Conservation (phyloP, 1,140 invertebrate species). For the Berghia stephanieae region DNA sequence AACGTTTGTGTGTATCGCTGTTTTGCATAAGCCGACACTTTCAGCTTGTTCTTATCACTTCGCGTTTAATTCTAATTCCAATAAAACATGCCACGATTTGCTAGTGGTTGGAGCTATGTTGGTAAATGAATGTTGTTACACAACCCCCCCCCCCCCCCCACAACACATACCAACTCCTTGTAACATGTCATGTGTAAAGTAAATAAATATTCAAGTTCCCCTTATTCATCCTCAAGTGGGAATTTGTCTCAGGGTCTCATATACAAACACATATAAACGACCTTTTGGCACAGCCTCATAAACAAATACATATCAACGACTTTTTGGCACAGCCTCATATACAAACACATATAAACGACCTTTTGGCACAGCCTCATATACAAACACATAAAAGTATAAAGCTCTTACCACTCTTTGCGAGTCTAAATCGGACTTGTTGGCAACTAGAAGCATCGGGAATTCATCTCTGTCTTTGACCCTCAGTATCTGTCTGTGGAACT, state of each 20-base stretch:
- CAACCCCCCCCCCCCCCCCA: too few species aligned
- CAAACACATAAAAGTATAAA: neutral
- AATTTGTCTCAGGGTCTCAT: neutral
- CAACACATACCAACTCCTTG: too few species aligned
- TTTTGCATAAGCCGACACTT: too few species aligned
- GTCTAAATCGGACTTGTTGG: constrained; percentile 95
- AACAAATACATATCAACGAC: constrained; percentile 5
- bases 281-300: neutral
- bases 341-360: neutral
- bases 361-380: neutral
- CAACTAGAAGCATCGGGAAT: constrained; percentile 96
- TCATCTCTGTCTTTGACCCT: constrained; percentile 72
- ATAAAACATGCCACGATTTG: too few species aligned
- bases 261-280: neutral
- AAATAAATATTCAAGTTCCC: neutral
- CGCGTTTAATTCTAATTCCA: too few species aligned
- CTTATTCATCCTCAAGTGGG: neutral
- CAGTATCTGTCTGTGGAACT: constrained; percentile 92
- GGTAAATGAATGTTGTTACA: too few species aligned
- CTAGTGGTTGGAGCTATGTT: too few species aligned
- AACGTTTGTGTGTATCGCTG: too few species aligned
- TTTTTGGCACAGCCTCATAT: neutral
- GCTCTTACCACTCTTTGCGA: constrained; percentile 82
- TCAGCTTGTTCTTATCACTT: too few species aligned
- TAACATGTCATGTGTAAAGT: too few species aligned